Evolutionary conservation across 1,140 invertebrate genomes (phyloP), one percentile per base, ranked within the genome.

Genomic region (Bombus affinis): DNA sequence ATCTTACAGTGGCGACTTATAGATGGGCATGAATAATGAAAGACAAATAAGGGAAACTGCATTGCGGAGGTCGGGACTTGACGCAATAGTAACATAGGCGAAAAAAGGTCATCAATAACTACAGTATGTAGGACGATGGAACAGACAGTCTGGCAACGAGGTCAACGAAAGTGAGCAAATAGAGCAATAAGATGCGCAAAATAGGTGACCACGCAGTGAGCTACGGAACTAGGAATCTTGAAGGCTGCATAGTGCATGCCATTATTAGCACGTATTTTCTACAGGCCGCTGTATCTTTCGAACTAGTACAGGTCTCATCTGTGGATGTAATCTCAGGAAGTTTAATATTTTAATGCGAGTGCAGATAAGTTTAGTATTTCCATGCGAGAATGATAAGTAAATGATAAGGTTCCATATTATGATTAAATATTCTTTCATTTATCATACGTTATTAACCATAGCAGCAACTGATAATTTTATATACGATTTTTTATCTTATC

Each of bases 171-270:
- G 65, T 42, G 65, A n/a, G 78, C 18, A 71, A 70, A 83, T 57
- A 37, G 47, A 42, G 53, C 74, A 59, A 70, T 71, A 78, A 71
- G 74, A 83, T 68, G 73, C 42, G 65, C 73, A 32, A 42, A 83
- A 75, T 68, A 53, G 57, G 53, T 53, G 62, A n/a, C 42, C 66
- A 22, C 5, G 18, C 35, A 32, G 15, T 35, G 8, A 42, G 12
- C 42, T 78, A 70, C 82, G 65, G 78, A 83, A 83, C 77, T 83
- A 78, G 66, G 65, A 59, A 44, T 42, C 65, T 70, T n/a, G 10
- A 47, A 22, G 74, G 22, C 22, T 37, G 9, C 25, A 35, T 78
- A 32, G 39, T 42, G 57, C 59, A 75, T 53, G 32, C 37, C 25
- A 39, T 53, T 53, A 53, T 53, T 53, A 53, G 18, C 47, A 22